Evolutionary conservation across 92 coral and sea anemone genomes (phyloP).

Genomic region (Virgularia gustaviana): DNA sequence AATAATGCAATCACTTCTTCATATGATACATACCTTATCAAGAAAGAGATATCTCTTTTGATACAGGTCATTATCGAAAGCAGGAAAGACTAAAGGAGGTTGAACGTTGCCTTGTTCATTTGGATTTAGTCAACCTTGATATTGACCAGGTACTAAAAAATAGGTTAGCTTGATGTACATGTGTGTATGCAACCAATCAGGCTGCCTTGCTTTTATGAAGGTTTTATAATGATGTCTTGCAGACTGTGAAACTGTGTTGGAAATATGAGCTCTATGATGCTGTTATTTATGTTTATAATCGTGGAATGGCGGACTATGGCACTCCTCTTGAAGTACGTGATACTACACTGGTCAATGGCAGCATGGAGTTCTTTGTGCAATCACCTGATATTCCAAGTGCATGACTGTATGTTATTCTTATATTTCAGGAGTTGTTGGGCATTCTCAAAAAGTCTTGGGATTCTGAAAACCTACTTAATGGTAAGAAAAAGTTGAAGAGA

Average conservation of each 20-base stretch:
- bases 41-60: background rate
- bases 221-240: too few species aligned
- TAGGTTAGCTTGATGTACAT: background rate
- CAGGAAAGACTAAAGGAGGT: slow-evolving; percentile 81
- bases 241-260: slow-evolving; percentile 98
- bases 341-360: too few species aligned
- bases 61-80: slow-evolving; percentile 73
- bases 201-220: background rate
- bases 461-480: slow-evolving; percentile 64
- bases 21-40: too few species aligned
- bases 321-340: slow-evolving; percentile 91
- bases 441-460: slow-evolving; percentile 66
- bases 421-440: slow-evolving; percentile 65
- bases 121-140: slow-evolving; percentile 90
- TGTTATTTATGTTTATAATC: slow-evolving; percentile 87
- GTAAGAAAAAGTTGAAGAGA: too few species aligned
- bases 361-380: too few species aligned
- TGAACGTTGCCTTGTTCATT: slow-evolving; percentile 82
- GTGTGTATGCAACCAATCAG: background rate
- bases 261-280: slow-evolving; percentile 91
- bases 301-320: slow-evolving; percentile 92
- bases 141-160: slow-evolving; percentile 84
- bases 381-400: too few species aligned
- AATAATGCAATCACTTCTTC: too few species aligned
- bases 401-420: too few species aligned